Percentiles rank a stretch among this genome's conserved stretches.
phyloP scores from a whole-genome alignment of 1,140 invertebrate species.

The Drosophila ficusphila region DNA sequence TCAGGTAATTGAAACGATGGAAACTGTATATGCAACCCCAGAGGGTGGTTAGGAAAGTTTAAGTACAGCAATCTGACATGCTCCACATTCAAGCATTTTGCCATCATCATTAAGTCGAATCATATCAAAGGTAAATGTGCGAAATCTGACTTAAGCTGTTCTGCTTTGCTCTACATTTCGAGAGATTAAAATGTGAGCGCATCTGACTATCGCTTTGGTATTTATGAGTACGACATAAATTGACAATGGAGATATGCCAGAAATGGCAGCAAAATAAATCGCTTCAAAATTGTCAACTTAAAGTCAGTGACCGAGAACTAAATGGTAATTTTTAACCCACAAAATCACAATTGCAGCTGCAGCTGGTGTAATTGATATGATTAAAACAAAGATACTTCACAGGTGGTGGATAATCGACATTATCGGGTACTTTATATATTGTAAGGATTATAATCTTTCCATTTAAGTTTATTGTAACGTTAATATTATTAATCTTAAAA shows the following conservation, averaged over 20 bases:
- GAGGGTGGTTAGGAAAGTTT: conserved; percentile 9
- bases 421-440: too few species aligned
- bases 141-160: not conserved
- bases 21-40: conserved; percentile 6
- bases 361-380: too few species aligned
- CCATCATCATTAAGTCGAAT: not conserved
- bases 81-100: not conserved
- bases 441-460: too few species aligned
- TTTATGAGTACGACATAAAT: too few species aligned
- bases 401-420: too few species aligned
- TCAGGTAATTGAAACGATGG: conserved; percentile 22
- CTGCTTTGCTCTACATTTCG: not conserved
- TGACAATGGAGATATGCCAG: too few species aligned
- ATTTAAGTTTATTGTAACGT: too few species aligned
- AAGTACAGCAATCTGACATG: not conserved
- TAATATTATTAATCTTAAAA: too few species aligned
- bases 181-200: not conserved
- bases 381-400: not conserved
- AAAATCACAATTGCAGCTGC: too few species aligned
- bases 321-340: not conserved
- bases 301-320: not conserved
- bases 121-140: not conserved
- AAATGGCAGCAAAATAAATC: too few species aligned
- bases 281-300: too few species aligned
- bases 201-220: too few species aligned